Percentiles rank a stretch among this genome's conserved stretches.
phyloP scores from a whole-genome alignment of 2,888 invertebrate species.

The Podabrus alpinus region DNA sequence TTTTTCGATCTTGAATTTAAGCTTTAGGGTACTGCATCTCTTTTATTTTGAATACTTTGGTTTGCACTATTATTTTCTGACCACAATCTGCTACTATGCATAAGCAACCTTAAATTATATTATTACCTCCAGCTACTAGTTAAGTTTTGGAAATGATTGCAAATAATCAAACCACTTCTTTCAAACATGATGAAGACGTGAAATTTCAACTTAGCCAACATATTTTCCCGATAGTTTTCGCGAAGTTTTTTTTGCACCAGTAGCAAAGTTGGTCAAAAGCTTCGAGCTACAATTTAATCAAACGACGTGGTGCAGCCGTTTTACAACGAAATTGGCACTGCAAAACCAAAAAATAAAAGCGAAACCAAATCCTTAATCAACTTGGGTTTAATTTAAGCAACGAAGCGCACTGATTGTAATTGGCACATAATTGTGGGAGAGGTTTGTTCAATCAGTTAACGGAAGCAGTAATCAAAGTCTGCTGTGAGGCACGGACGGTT shows the following conservation, averaged over 20 bases:
- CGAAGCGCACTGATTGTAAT: slow-evolving; percentile 42
- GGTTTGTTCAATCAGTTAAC: slow-evolving; percentile 48
- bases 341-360: not conserved
- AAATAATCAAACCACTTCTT: not conserved
- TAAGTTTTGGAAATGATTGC: not conserved
- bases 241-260: not conserved
- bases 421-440: slow-evolving; percentile 50
- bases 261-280: not conserved
- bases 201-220: not conserved
- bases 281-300: not conserved
- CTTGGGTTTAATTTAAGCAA: slow-evolving; percentile 11
- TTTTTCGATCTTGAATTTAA: not conserved
- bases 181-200: not conserved
- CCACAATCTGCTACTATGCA: not conserved
- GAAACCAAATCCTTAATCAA: slow-evolving; percentile 5
- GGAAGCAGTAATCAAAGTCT: slow-evolving; percentile 52
- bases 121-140: not conserved
- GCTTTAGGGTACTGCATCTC: not conserved
- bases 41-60: not conserved
- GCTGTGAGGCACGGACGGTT: slow-evolving; percentile 45
- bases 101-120: not conserved
- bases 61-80: not conserved
- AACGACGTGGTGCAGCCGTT: not conserved
- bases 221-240: not conserved
- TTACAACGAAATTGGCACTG: not conserved